Base-by-base conservation (phyloP, 2,888 invertebrate genomes). In the Trissolcus japonicus region DNA sequence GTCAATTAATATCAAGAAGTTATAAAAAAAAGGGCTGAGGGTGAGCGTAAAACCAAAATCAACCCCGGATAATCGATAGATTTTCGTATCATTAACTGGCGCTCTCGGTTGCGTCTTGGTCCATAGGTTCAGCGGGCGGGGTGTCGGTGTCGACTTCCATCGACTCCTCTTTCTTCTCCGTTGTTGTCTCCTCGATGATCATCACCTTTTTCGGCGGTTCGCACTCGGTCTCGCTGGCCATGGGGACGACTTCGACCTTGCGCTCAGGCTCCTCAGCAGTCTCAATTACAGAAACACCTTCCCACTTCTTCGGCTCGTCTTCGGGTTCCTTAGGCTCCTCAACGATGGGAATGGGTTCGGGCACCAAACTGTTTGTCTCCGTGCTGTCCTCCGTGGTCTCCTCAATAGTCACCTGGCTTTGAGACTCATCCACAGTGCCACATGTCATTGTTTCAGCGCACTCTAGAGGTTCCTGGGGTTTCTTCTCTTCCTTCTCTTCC, bases 81-180 rank as follows among this genome's bases (percentile, higher is more conserved):
- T 7, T 17, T 4, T 68, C 43, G 55, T 86, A 86, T 87, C 87
- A 69, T 86, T 87, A 61, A 86, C 81, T 87, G 53, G 84, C 79
- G 60, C 80, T 79, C 61, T 86, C 86, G 9, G 83, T 81, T 21
- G 82, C 76, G 80, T 87, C 88, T 67, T 88, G 85, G 48, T 89
- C 89, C 88, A 89, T 89, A 25, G 87, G 86, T 73, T 89, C 89
- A 29, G 84, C 86, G 25, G 84, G 84, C 41, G 82, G 71, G 9
- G 83, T 86, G 51, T 86, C 87, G 25, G 80, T 84, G 54, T 89
- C 88, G 7, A 89, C 83, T 21, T 89, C 89, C 88, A 89, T 88
- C 17, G 85, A 84, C 68, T 88, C 88, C 4, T 57, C 60, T 14
- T 14, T 17, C 7, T 62, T 51, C 9, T 54, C 17, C 2, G 19